Evolutionary conservation across 2,888 invertebrate genomes (phyloP).

Genomic region (Cryptus armator): DNA sequence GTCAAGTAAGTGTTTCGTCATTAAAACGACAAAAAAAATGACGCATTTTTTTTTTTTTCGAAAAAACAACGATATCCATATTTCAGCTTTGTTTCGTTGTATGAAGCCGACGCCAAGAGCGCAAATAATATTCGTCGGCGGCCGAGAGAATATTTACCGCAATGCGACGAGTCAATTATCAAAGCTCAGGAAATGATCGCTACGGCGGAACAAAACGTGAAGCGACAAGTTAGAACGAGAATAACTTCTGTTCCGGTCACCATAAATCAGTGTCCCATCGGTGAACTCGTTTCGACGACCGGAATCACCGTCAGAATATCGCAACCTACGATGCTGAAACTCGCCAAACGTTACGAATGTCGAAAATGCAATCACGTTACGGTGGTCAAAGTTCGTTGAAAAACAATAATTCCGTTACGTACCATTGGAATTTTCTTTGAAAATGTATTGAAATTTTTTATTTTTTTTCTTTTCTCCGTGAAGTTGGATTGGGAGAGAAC

Average conservation of each 20-base stretch:
- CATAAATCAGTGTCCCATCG: slow-evolving; percentile 86
- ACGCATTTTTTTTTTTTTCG: neutral
- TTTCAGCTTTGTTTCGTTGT: slow-evolving; percentile 90
- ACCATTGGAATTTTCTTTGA: slow-evolving; percentile 4
- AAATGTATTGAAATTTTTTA: neutral
- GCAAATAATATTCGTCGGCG: slow-evolving; percentile 89
- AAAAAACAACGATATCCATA: slow-evolving; percentile 2
- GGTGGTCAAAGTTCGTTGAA: slow-evolving; percentile 86
- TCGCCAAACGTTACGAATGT: slow-evolving; percentile 91
- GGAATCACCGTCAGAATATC: slow-evolving; percentile 93
- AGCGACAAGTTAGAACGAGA: slow-evolving; percentile 85
- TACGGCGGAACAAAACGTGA: slow-evolving; percentile 81
- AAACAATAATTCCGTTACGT: neutral
- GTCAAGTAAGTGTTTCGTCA: slow-evolving; percentile 88
- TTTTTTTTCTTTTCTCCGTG: slow-evolving; percentile 69
- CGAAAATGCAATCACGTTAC: slow-evolving; percentile 91
- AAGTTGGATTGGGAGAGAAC: slow-evolving; percentile 82
- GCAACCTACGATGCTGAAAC: slow-evolving; percentile 91
- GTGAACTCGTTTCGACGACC: slow-evolving; percentile 82
- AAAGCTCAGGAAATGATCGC: slow-evolving; percentile 88
- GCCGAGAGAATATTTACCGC: slow-evolving; percentile 88
- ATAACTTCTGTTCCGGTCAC: slow-evolving; percentile 86
- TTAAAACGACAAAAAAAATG: neutral
- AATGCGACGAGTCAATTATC: slow-evolving; percentile 88
- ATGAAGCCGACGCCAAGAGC: slow-evolving; percentile 89